These are phyloP conservation scores for Eucera pruinosa DNA, from an alignment of 2,888 invertebrate species.

Conservation along the genomic window DNA sequence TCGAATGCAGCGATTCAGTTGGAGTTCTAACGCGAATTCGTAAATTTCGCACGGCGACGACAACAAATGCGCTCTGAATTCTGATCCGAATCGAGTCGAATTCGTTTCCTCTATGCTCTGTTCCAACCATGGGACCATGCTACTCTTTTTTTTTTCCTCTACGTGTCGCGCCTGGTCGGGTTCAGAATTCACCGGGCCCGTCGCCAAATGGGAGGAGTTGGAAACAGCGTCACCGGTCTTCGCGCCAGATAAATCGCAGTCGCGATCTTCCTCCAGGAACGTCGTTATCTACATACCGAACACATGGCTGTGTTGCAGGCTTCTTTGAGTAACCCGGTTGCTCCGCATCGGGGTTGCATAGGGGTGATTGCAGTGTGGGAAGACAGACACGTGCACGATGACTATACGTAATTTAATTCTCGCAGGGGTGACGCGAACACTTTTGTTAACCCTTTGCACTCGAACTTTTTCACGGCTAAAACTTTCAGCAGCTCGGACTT, in stretches of 20 bases:
- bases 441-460: no score
- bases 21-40: conserved; percentile 61
- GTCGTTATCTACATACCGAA: conserved; percentile 60
- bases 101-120: conserved; percentile 17
- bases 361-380: conserved; percentile 4
- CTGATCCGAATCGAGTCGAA: conserved; percentile 64
- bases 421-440: no score
- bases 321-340: not conserved
- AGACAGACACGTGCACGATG: conserved; percentile 16
- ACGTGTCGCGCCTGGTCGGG: conserved; percentile 34
- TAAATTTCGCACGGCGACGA: conserved; percentile 58
- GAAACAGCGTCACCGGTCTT: conserved; percentile 62
- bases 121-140: not conserved
- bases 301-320: not conserved
- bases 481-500: no score
- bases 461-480: no score
- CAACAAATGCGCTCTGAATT: conserved; percentile 67
- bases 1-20: not conserved
- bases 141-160: conserved; percentile 22
- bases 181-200: conserved; percentile 62
- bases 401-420: not conserved
- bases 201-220: conserved; percentile 49
- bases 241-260: conserved; percentile 74
- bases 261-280: conserved; percentile 71
- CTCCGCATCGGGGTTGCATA: not conserved